Evolutionary conservation across 1,140 invertebrate genomes (phyloP).

Genomic region (Philaenus spumarius): DNA sequence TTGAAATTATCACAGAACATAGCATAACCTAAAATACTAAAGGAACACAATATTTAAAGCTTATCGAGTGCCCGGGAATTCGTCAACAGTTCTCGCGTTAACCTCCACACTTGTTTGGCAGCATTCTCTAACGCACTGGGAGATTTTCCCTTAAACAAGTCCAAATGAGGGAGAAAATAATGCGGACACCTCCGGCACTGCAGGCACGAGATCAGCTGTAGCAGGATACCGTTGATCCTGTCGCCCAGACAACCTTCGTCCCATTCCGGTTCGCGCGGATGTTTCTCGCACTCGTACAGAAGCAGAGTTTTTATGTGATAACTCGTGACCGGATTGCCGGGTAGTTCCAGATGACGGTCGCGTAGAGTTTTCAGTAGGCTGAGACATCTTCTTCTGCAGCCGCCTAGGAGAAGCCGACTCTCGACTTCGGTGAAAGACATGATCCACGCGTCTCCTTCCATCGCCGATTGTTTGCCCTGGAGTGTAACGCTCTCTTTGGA

Average conservation of each 20-base stretch:
- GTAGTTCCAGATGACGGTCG: slow-evolving; percentile 88
- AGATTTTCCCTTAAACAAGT: slow-evolving; percentile 92
- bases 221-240: slow-evolving; percentile 91
- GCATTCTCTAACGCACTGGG: slow-evolving; percentile 89
- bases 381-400: slow-evolving; percentile 79
- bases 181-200: slow-evolving; percentile 95
- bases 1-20: too few relatives aligned
- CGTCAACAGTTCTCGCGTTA: slow-evolving; percentile 88
- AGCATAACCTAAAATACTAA: too few relatives aligned
- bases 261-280: slow-evolving; percentile 92
- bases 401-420: slow-evolving; percentile 81
- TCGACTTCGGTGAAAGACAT: slow-evolving; percentile 92
- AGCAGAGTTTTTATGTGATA: slow-evolving; percentile 95
- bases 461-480: slow-evolving; percentile 88
- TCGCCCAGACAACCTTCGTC: slow-evolving; percentile 90
- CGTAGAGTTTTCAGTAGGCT: slow-evolving; percentile 91
- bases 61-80: slow-evolving; percentile 91
- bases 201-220: slow-evolving; percentile 94
- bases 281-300: slow-evolving; percentile 97
- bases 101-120: slow-evolving; percentile 92
- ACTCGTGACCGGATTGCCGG: slow-evolving; percentile 86
- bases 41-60: slow-evolving; percentile 53
- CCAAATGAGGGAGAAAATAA: slow-evolving; percentile 88
- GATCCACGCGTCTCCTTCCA: slow-evolving; percentile 98
- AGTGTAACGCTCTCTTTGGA: slow-evolving; percentile 84